Base-by-base conservation (phyloP, 2,888 invertebrate species). In the Leptopilina myrica region DNA sequence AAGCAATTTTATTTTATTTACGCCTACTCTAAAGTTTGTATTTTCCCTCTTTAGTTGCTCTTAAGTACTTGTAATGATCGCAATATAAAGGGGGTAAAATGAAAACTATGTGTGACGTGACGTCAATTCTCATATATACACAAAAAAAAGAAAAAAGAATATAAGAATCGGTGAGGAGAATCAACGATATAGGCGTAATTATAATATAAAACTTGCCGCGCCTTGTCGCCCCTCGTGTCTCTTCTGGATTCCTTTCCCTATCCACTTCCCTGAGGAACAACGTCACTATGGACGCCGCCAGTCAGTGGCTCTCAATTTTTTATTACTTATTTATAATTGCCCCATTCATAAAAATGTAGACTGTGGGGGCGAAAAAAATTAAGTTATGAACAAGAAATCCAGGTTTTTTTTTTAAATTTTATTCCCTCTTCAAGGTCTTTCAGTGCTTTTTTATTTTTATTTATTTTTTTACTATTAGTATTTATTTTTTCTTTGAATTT, bases 171-270 rank as follows among this genome's bases (percentile, higher is more conserved):
- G 78, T 69, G 76, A 20, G 20, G 73, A 69, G 82, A 85, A 85
- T 83, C 85, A 86, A 78, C 86, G 85, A 87, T 88, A 86, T 88
- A 86, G 86, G 84, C 86, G 87, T 89, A 89, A 90, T 89, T 90
- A 90, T 90, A 90, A 90, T 89, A 90, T 89, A 86, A 90, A 90
- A 89, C 87, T 88, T 80, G 87, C 84, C 87, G 88, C 87, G 80
- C 84, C 86, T 86, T 86, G 86, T 87, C 85, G 86, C 85, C 86
- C 84, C 84, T 83, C 80, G 83, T 86, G 84, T 87, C 86, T 86
- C 84, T 85, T 83, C 84, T 82, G 84, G 85, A 86, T 86, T 86
- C 85, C 83, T 84, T 84, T 84, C 86, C 84, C 84, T 84, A 84
- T 85, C 85, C 84, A 83, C 84, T 87, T 88, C 86, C 89, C 84